Base-by-base conservation (phyloP, 2,888 invertebrate species). In the Tenthredo distinguenda region DNA sequence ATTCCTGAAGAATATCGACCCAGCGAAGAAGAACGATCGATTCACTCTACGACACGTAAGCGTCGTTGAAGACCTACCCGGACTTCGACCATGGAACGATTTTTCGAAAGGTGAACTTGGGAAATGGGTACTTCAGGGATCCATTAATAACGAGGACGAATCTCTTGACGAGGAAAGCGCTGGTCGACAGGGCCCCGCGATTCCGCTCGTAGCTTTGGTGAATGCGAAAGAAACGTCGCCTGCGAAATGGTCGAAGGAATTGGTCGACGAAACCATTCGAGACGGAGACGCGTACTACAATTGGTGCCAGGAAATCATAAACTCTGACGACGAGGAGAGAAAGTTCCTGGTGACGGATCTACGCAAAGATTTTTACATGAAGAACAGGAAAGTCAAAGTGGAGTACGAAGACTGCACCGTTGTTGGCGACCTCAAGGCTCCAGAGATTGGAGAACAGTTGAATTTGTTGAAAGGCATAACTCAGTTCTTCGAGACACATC, bases 171-270 rank as follows among this genome's bases (percentile, higher is more conserved):
- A 92, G 0, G 91, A 92, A 37, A 93, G 91, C 3, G 90, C 93
- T 72, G 94, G 94, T 26, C 87, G 88, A 26, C 95, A 95, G 88
- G 94, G 94, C 9, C 92, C 94, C 0, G 93, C 94, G 1, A 94
- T 93, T 84, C 92, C 94, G 9, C 90, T 94, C 0, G 90, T 94
- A 5, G 93, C 93, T 9, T 86, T 95, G 62, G 89, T 94, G 0
- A 91, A 90, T 55, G 91, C 92, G 1, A 90, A 89, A n/a, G 89
- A 94, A 12, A 90, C 89, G 1, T 86, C 91, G 0, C 90, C 93
- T 0, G 43, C 87, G 0, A 88, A 90, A 37, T 95, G 93, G 93
- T 89, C 87, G 0, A 88, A 84, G 10, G 92, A 93, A 15, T 92
- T 92, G 0, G 86, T 95, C 0, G 94, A 95, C 87, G 91, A 93